Evolutionary conservation across 2,888 invertebrate genomes (phyloP), one percentile per base, ranked within the genome.

Genomic region (Phyllotreta cruciferae): DNA sequence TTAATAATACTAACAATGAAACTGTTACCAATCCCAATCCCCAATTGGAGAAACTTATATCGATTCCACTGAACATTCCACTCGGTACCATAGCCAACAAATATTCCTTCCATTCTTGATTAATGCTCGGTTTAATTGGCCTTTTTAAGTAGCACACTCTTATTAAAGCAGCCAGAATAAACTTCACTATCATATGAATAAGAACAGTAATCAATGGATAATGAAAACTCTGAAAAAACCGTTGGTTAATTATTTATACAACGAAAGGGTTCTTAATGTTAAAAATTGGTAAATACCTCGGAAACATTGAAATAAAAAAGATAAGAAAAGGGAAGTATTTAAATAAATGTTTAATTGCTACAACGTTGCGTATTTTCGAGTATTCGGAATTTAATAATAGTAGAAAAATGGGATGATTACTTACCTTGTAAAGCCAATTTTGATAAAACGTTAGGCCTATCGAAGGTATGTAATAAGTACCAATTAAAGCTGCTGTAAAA

Each of bases 41-140:
- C 98, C 98, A 99, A 81, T 98, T 98, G 1, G 98, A 98, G 78
- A 99, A 91, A 3, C 96, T 96, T 73, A 99, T 96, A 78, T 99
- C 99, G 58, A 99, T 87, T 1, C 96, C 96, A 78, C 97, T 96
- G 58, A 96, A 94, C 44, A 98, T 82, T 4, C 98, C 98, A 61
- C 93, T 90, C 1, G 92, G 91, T 0, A 90, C 91, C 62, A 98
- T 86, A 64, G 90, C 88, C 57, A 88, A 85, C n/a, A 94, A 76
- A 77, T 93, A 92, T 24, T 88, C 89, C 66, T 87, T 84, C 86
- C 93, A 95, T 37, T 89, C 86, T 42, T 96, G 80, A 49, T 87
- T 80, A 13, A 92, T 83, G 68, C 92, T 86, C 10, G 85, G 84
- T 60, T 86, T 86, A n/a, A 88, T 87, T 70, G 84, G 85, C 56